Evolutionary conservation across 2,113 vertebrate species (phyloP).

Genomic region (Etheostoma spectabile): DNA sequence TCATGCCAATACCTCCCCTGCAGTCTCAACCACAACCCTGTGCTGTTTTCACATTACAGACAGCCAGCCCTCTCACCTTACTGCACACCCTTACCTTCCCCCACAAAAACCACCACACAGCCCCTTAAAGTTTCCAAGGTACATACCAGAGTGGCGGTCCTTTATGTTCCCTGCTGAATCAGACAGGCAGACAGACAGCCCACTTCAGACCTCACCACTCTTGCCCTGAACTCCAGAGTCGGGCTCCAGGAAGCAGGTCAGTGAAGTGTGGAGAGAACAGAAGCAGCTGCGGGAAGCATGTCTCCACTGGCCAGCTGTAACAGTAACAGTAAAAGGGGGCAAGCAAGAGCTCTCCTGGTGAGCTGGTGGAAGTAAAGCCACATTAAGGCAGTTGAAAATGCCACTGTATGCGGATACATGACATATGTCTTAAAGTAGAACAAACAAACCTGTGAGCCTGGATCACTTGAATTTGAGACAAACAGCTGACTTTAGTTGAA

Average conservation of each 20-base stretch:
- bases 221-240: slow-evolving; percentile 77
- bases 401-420: no score
- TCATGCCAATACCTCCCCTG: slow-evolving; percentile 45
- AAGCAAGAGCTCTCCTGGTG: slow-evolving; percentile 28
- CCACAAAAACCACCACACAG: slow-evolving; percentile 37
- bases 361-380: slow-evolving; percentile 38
- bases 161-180: slow-evolving; percentile 63
- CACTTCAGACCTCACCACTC: slow-evolving; percentile 68
- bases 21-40: slow-evolving; percentile 46
- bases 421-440: no score
- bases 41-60: slow-evolving; percentile 54
- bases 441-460: no score
- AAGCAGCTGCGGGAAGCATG: slow-evolving; percentile 75
- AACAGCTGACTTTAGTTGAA: no score
- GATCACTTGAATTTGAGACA: no score
- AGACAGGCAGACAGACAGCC: slow-evolving; percentile 63
- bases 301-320: slow-evolving; percentile 71
- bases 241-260: slow-evolving; percentile 74
- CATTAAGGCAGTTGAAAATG: neutral
- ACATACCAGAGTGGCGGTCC: slow-evolving; percentile 50
- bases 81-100: slow-evolving; percentile 55
- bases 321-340: slow-evolving; percentile 56
- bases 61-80: slow-evolving; percentile 46
- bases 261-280: slow-evolving; percentile 75
- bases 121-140: slow-evolving; percentile 54